Base-by-base conservation (phyloP, 2,888 invertebrate species). In the Choristoneura rosaceana region DNA sequence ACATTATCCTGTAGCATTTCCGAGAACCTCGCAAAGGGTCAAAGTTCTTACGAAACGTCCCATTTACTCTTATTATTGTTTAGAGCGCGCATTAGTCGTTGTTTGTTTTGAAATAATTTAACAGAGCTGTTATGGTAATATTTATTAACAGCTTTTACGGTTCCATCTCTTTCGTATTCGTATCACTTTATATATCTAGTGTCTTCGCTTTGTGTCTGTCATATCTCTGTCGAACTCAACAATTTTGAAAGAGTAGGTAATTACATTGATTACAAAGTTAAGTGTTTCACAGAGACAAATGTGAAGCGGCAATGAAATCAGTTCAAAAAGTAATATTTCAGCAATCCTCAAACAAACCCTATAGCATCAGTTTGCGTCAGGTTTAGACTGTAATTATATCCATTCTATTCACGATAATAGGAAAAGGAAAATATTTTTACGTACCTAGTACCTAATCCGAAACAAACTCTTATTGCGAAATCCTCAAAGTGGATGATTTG, bases 1-100 rank as follows among this genome's bases (percentile, higher is more conserved):
- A 47, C 71, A 68, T 66, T 71, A 68, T 67, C 71, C 71, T 52
- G 62, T 45, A 5, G 52, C 45, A 67, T 58, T 68, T 50, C 71
- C n/a, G n/a, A 41, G 61, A 61, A 69, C 45, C 52, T 38, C 45
- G 43, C 61, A 52, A 38, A 15, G 38, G 55, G 55, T 33, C 47
- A 63, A 41, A 41, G 71, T 71, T 63, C 62, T 68, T 41, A 41
- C 33, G 47, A 68, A 71, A 41, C 34, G 45, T 47, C 25, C 33
- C 34, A 7, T 34, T 15, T 34, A 34, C 4, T 34, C 1, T 9
- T 33, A 4, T 47, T 25, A 8, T 45, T 62, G 3, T 25, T 43
- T 45, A 34, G 14, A 34, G n/a, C 14, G 14, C 8, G 14, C 1
- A 34, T 59, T 59, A 34, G n/a, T 55, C 25, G 3, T n/a, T 55